A percentile compares a stretch with the other conserved stretches of the same genome.
phyloP scores from a whole-genome alignment of 1,140 invertebrate genomes.

The Latrodectus geometricus region DNA sequence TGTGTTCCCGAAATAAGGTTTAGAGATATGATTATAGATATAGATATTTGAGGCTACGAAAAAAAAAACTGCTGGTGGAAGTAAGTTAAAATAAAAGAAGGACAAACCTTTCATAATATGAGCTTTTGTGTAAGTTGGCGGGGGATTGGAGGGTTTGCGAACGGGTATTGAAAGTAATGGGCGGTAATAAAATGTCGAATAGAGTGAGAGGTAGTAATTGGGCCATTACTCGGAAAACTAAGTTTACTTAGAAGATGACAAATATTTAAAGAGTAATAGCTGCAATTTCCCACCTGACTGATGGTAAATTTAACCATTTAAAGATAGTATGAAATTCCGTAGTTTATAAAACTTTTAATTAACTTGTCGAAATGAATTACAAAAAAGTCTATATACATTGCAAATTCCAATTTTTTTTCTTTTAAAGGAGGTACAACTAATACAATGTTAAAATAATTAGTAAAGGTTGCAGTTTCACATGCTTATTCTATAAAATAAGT shows the following conservation, averaged over 20 bases:
- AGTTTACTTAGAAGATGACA: not conserved
- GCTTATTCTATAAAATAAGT: no score
- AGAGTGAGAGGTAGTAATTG: slow-evolving; percentile 13
- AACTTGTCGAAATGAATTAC: no score
- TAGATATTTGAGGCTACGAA: slow-evolving; percentile 20
- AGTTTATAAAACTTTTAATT: no score
- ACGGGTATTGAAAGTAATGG: slow-evolving; percentile 31
- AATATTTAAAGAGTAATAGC: not conserved
- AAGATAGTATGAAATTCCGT: no score
- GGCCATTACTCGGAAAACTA: slow-evolving; percentile 16
- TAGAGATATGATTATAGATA: slow-evolving; percentile 51
- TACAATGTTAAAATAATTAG: no score
- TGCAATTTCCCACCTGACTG: not conserved
- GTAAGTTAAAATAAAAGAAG: slow-evolving; percentile 2
- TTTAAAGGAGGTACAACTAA: no score
- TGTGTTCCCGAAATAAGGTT: slow-evolving; percentile 15
- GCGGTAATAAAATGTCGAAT: slow-evolving; percentile 47
- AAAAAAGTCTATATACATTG: no score
- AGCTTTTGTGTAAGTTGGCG: not conserved
- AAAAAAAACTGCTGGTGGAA: not conserved
- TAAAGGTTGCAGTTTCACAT: no score
- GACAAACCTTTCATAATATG: not conserved
- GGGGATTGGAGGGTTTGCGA: not conserved
- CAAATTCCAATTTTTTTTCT: no score
- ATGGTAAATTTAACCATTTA: no score